Evolutionary conservation across 2,113 vertebrate genomes (phyloP), one percentile per base, ranked within the genome.

Genomic region (Loxodonta africana): DNA sequence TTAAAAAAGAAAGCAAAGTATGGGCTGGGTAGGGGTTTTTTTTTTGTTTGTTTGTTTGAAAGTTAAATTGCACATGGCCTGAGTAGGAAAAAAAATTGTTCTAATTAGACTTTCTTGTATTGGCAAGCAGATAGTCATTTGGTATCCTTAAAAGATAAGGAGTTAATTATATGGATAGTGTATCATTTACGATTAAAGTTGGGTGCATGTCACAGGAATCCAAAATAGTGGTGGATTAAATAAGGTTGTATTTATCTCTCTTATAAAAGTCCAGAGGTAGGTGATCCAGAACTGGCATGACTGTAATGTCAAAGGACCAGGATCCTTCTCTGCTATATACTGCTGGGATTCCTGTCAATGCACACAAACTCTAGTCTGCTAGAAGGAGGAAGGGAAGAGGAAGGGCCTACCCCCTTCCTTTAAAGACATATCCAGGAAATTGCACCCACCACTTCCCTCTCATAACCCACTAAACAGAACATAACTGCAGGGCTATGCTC

Each of bases 1-100:
- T 94, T 93, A 71, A 84, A 97, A 71, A 37, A 21, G 25, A 82
- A 97, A 74, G 83, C 20, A 88, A 98, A 88, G 62, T 78, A 81
- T 88, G 37, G 3, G 5, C 69, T 91, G 48, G 28, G 33, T 83
- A 95, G 30, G 8, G 23, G 37, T 37, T 37, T 37, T 37, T 37
- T 37, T 37, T 37, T 37, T 37, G 37, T 37, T 87, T 82, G 81
- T 21, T 48, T 85, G 26, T 57, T 2, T 77, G 25, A 53, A 92
- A 15, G 90, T 51, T 69, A 94, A 90, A 96, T 83, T 82, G 6
- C 46, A 7, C 18, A 89, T 69, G 51, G 37, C 2, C 41, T 51
- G 3, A 81, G 51, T 76, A 91, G 91, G 23, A 60, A 30, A 89
- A 89, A 60, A 90, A 92, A 60, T 3, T 77, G 8, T 88, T n/a